These are phyloP conservation scores for Macaca nemestrina DNA, from an alignment of 2,113 vertebrate genomes.

Conservation along the genomic window DNA sequence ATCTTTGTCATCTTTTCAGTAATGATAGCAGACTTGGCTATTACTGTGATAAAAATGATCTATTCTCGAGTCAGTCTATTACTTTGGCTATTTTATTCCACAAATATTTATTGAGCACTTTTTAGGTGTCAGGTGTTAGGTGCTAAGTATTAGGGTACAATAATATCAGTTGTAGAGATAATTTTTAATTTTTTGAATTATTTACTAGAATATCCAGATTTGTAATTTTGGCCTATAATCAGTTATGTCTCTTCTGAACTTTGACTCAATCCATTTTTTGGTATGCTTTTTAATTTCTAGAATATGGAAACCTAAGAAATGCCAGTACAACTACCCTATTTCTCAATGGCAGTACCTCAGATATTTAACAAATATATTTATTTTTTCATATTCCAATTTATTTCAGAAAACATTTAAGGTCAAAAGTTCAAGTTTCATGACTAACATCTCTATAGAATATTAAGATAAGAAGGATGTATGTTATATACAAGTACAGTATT, in stretches of 20 bases:
- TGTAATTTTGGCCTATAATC: background rate
- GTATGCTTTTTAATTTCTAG: constrained; percentile 10
- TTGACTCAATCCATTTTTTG: background rate
- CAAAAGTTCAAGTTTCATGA: background rate
- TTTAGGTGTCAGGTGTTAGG: background rate
- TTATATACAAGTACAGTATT: background rate
- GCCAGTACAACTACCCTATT: background rate
- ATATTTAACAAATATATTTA: background rate
- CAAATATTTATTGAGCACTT: background rate
- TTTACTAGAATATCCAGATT: background rate
- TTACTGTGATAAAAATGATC: background rate
- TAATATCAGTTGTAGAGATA: background rate
- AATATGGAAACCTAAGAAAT: background rate
- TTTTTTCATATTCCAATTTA: constrained; percentile 3
- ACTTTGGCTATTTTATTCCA: constrained; percentile 22
- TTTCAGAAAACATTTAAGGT: constrained; percentile 19
- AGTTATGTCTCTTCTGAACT: background rate
- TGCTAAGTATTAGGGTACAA: background rate
- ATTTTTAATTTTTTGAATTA: constrained; percentile 9
- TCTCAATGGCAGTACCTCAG: background rate
- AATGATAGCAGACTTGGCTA: background rate
- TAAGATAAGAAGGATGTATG: background rate
- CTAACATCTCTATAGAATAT: background rate
- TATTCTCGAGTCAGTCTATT: background rate
- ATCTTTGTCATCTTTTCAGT: background rate